Conservation (phyloP, 2,797 vertebrate species). For the Hylomyscus alleni region DNA sequence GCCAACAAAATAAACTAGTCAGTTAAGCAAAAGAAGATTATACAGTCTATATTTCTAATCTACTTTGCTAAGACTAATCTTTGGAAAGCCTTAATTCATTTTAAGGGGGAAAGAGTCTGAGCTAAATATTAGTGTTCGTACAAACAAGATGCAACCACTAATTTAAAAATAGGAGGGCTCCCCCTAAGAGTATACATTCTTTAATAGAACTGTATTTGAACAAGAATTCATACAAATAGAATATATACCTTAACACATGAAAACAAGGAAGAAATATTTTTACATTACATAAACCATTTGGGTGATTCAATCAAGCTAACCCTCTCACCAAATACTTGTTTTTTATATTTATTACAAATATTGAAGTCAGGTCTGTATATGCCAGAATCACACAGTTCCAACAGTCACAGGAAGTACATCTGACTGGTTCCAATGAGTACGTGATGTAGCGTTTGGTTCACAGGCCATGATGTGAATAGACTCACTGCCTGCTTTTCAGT, state of each 20-base stretch:
- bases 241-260: constrained; percentile 84
- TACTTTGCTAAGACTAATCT: constrained; percentile 55
- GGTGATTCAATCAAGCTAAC: constrained; percentile 81
- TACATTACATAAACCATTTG: constrained; percentile 81
- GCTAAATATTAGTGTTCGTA: constrained; percentile 85
- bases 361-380: constrained; percentile 70
- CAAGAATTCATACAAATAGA: constrained; percentile 86
- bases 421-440: constrained; percentile 73
- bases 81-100: constrained; percentile 72
- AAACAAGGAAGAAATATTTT: constrained; percentile 82
- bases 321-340: constrained; percentile 69
- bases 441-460: neutral
- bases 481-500: constrained; percentile 97
- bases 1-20: constrained; percentile 63
- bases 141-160: constrained; percentile 79
- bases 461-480: neutral
- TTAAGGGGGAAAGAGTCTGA: constrained; percentile 59
- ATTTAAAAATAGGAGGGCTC: constrained; percentile 76
- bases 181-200: constrained; percentile 61
- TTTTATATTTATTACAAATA: constrained; percentile 78
- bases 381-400: constrained; percentile 33
- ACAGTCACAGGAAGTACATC: constrained; percentile 76
- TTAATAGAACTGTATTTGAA: constrained; percentile 74
- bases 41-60: constrained; percentile 21
- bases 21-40: constrained; percentile 68